These are phyloP conservation scores for Lates calcarifer DNA, from an alignment of 2,113 vertebrate genomes.

Conservation along the genomic window DNA sequence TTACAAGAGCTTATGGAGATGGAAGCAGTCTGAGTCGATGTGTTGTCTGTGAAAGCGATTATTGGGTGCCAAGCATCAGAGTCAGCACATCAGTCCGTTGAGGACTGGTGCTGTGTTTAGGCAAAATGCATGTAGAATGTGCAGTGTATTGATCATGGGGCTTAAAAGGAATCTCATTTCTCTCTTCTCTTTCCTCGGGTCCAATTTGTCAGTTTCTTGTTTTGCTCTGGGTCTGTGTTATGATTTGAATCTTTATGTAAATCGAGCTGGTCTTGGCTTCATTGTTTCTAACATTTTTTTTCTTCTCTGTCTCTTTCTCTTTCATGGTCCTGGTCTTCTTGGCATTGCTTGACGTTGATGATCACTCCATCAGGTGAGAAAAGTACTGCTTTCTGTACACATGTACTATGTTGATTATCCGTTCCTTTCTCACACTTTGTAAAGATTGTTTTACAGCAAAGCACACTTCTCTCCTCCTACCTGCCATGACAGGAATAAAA, in stretches of 20 bases:
- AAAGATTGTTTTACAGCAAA: neutral
- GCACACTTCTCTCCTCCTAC: constrained; percentile 1
- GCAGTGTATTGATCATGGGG: constrained; percentile 9
- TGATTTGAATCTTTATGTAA: neutral
- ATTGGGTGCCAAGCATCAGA: neutral
- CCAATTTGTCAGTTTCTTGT: neutral
- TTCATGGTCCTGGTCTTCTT: constrained; percentile 26
- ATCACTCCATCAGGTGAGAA: constrained; percentile 58
- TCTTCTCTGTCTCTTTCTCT: neutral
- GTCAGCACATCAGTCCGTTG: constrained; percentile 20
- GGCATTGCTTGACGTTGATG: neutral
- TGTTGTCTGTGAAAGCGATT: constrained; percentile 3
- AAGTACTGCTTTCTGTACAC: constrained; percentile 16
- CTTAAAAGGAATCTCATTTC: neutral
- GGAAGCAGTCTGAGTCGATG: neutral
- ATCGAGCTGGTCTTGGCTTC: neutral
- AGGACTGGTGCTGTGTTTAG: neutral
- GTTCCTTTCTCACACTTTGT: too few relatives aligned
- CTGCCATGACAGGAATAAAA: constrained; percentile 19
- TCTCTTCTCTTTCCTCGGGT: neutral
- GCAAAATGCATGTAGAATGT: neutral
- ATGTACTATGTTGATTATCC: constrained; percentile 12
- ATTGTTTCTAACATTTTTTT: constrained; percentile 24
- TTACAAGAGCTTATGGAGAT: constrained; percentile 33
- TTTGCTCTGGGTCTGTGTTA: neutral